Conservation (phyloP, 53 echinoderm and acorn worm species). For the Pentamera pediparva region DNA sequence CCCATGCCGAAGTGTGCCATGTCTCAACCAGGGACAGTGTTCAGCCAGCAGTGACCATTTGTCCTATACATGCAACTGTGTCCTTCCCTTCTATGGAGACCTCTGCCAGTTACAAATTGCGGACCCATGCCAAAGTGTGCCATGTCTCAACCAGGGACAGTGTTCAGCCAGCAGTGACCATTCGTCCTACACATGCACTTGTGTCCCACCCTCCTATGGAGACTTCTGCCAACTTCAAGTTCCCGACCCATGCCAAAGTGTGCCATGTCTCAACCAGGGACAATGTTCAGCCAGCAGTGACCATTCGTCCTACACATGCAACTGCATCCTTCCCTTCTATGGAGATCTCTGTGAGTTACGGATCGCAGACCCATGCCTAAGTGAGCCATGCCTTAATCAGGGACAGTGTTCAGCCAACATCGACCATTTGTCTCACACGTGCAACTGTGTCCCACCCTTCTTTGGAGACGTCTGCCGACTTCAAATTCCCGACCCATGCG, state of each 20-base stretch:
- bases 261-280: constrained; percentile 50
- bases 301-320: constrained; percentile 52
- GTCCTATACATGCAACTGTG: constrained; percentile 54
- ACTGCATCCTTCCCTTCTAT: constrained; percentile 43
- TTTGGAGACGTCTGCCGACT: constrained; percentile 50
- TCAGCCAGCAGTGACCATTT: not conserved
- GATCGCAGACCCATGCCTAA: constrained; percentile 49
- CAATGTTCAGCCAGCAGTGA: too few species aligned
- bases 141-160: constrained; percentile 54
- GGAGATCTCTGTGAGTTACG: constrained; percentile 48
- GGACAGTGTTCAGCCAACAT: too few species aligned
- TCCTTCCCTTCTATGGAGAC: constrained; percentile 42
- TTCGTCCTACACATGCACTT: constrained; percentile 57
- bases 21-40: constrained; percentile 55
- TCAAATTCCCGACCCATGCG: constrained; percentile 47
- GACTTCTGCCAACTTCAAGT: constrained; percentile 35
- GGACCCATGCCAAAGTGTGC: constrained; percentile 48
- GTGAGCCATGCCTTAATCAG: constrained; percentile 59
- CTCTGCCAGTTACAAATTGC: constrained; percentile 51
- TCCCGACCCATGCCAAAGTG: constrained; percentile 50
- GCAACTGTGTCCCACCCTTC: constrained; percentile 66
- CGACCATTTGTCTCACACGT: constrained; percentile 46
- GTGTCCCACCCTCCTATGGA: constrained; percentile 66
- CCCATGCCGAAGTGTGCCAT: constrained; percentile 70
- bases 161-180: too few species aligned